phyloP scores from a whole-genome alignment of 2,888 invertebrate genomes.

The Oscheius sp. region DNA sequence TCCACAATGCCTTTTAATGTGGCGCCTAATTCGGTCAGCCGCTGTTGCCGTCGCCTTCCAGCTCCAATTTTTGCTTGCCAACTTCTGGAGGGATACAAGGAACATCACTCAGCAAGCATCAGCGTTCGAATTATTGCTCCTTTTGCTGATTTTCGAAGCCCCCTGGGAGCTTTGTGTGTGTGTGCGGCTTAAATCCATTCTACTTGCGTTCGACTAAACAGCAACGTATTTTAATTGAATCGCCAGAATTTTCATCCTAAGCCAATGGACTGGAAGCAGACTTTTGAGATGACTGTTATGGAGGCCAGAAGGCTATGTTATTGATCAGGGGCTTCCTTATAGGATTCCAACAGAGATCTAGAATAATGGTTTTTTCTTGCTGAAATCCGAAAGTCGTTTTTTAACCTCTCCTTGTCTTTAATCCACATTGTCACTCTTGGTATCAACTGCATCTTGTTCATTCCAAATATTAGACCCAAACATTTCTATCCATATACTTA shows the following conservation, averaged over 20 bases:
- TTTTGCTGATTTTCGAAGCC: slow-evolving; percentile 10
- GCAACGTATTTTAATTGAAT: slow-evolving; percentile 16
- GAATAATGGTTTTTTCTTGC: no score
- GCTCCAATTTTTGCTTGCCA: not conserved
- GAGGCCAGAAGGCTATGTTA: no score
- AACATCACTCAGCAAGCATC: no score
- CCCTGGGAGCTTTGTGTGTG: slow-evolving; percentile 2
- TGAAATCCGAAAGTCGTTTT: not conserved
- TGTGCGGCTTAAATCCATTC: slow-evolving; percentile 18
- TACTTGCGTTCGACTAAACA: slow-evolving; percentile 13
- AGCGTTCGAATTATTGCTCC: slow-evolving; percentile 18
- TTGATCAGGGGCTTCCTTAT: no score
- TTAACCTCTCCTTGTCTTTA: no score
- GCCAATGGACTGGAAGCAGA: slow-evolving; percentile 1
- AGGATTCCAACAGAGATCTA: no score
- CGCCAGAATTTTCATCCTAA: not conserved
- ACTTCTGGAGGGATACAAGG: not conserved
- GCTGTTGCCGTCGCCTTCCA: slow-evolving; percentile 13
- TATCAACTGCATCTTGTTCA: no score
- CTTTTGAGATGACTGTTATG: not conserved
- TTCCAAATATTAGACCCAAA: no score
- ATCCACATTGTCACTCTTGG: no score
- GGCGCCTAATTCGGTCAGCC: slow-evolving; percentile 30
- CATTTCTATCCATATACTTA: no score
- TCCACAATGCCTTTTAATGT: slow-evolving; percentile 38